phyloP scores from a whole-genome alignment of 2,113 vertebrate genomes.

The Amazona guildingii region DNA sequence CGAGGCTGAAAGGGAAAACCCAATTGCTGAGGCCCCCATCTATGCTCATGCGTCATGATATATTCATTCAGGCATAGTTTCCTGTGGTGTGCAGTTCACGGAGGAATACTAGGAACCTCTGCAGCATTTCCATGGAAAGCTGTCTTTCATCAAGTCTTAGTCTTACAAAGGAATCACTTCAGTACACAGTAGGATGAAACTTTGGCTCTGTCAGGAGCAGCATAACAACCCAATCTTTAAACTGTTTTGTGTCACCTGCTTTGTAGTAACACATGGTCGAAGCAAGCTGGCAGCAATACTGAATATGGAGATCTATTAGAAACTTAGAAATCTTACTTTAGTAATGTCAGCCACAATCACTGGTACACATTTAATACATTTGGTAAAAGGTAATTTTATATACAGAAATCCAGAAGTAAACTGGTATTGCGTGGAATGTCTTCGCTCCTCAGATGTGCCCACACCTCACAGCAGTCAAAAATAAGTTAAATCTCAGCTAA shows the following conservation, averaged over 20 bases:
- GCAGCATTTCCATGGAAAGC: neutral
- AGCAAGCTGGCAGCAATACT: neutral
- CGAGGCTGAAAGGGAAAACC: neutral
- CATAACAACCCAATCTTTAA: neutral
- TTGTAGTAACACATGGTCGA: neutral
- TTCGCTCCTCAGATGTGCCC: neutral
- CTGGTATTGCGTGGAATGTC: neutral
- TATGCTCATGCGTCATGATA: rapidly evolving
- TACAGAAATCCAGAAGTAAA: neutral
- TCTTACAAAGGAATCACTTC: neutral
- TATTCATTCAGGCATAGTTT: neutral
- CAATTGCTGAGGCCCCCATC: neutral
- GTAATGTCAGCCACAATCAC: neutral
- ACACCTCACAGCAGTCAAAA: neutral
- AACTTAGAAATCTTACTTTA: neutral
- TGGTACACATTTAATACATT: too few species aligned
- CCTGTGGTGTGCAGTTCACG: neutral
- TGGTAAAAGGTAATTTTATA: neutral
- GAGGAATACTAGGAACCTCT: neutral
- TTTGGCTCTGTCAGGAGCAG: neutral
- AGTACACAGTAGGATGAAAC: neutral
- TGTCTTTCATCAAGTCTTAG: neutral
- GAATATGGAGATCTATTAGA: neutral
- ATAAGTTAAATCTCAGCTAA: neutral
- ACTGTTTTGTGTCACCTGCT: neutral